Conservation (phyloP, 2,888 invertebrate species). For the Embidobia sp. region DNA sequence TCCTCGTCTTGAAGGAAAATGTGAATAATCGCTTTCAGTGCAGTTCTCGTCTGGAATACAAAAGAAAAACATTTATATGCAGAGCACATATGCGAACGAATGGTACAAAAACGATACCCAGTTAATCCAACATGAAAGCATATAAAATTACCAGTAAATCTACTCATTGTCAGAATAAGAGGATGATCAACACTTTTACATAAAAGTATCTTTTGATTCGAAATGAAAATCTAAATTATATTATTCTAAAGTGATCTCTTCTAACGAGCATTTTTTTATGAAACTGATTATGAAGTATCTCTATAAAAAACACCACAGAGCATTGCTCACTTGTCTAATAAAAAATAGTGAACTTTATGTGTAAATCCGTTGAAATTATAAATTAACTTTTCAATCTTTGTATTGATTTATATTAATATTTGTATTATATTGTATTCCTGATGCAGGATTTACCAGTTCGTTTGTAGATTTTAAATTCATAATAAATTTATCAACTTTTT, state of each 20-base stretch:
- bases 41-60: background rate
- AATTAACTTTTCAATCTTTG: too few relatives aligned
- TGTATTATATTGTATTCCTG: too few relatives aligned
- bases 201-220: slow-evolving; percentile 33
- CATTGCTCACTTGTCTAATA: too few relatives aligned
- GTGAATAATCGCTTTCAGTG: slow-evolving; percentile 7
- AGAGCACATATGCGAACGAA: slow-evolving; percentile 1
- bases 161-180: slow-evolving; percentile 26
- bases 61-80: slow-evolving; percentile 12
- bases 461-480: too few relatives aligned
- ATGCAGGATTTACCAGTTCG: too few relatives aligned
- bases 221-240: slow-evolving; percentile 34
- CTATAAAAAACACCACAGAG: too few relatives aligned
- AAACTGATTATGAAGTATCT: too few relatives aligned
- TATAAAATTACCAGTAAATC: slow-evolving; percentile 36
- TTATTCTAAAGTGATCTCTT: slow-evolving; percentile 16
- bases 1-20: background rate
- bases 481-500: too few relatives aligned
- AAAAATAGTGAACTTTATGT: too few relatives aligned
- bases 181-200: slow-evolving; percentile 34
- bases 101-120: slow-evolving; percentile 14
- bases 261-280: too few relatives aligned
- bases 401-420: too few relatives aligned
- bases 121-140: slow-evolving; percentile 32
- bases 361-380: too few relatives aligned